Conservation (phyloP, 2,888 invertebrate species). For the Cecidostiba fungosa region DNA sequence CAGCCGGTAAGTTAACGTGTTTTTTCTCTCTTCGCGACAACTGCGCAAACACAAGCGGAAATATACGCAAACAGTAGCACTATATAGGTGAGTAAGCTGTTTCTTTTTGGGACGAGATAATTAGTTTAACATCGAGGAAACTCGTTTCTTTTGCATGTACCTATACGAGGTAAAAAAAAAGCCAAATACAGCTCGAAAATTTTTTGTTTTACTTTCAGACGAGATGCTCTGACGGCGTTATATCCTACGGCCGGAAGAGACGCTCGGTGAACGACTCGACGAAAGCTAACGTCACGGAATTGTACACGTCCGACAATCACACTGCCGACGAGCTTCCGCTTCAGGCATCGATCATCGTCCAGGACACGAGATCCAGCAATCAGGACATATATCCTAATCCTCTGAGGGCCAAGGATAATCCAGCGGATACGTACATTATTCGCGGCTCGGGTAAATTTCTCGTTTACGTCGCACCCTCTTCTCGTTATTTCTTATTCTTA, state of each 20-base stretch:
- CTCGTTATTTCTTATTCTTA: not conserved
- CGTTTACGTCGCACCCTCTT: not conserved
- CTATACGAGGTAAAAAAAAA: not conserved
- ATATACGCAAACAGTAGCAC: not conserved
- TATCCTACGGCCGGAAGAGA: constrained; percentile 71
- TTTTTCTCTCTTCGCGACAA: constrained; percentile 15
- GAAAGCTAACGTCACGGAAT: constrained; percentile 64
- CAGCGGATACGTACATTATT: constrained; percentile 82
- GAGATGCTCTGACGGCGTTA: constrained; percentile 54
- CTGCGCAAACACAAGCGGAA: constrained; percentile 1
- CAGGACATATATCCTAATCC: constrained; percentile 84
- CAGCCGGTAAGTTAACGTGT: constrained; percentile 81
- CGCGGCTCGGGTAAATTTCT: constrained; percentile 81
- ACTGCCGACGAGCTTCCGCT: constrained; percentile 81
- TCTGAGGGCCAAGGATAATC: constrained; percentile 82
- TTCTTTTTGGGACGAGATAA: not conserved
- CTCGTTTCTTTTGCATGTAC: too few species aligned
- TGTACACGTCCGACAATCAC: constrained; percentile 58
- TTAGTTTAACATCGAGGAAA: not conserved
- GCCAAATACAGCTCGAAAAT: not conserved
- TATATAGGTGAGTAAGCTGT: not conserved
- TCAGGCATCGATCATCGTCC: constrained; percentile 83
- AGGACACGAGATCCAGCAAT: constrained; percentile 71
- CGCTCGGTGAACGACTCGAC: constrained; percentile 58
- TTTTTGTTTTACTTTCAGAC: constrained; percentile 57